phyloP scores from a whole-genome alignment of 2,888 invertebrate genomes.

The Timandra comae region DNA sequence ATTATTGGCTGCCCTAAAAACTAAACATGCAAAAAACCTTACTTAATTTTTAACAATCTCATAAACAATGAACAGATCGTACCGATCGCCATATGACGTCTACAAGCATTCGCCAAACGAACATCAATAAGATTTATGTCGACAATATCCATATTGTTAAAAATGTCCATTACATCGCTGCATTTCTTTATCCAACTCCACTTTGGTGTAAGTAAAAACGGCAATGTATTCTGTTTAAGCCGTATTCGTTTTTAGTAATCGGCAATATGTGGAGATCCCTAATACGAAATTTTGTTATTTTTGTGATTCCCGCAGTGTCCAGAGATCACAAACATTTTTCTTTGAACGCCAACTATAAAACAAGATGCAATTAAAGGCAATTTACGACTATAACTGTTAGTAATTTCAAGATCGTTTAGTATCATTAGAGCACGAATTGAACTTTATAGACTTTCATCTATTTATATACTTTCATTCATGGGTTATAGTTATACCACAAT shows the following conservation, averaged over 20 bases:
- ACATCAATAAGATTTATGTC: conserved; percentile 52
- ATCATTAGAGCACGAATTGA: conserved; percentile 36
- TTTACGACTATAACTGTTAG: conserved; percentile 36
- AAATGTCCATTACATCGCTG: conserved; percentile 32
- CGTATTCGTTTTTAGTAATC: conserved; percentile 38
- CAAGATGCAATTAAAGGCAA: conserved; percentile 36
- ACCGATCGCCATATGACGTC: conserved; percentile 67
- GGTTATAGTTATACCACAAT: too few species aligned
- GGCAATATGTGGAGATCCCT: conserved; percentile 43
- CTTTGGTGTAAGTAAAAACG: conserved; percentile 17
- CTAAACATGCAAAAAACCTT: conserved; percentile 42
- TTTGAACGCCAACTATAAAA: conserved; percentile 26
- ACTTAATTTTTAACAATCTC: conserved; percentile 49
- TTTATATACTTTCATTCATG: too few species aligned
- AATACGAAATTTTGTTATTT: conserved; percentile 54
- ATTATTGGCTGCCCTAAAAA: conserved; percentile 37
- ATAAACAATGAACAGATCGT: conserved; percentile 65
- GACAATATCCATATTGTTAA: conserved; percentile 20
- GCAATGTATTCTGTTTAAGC: conserved; percentile 39
- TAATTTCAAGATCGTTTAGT: conserved; percentile 40
- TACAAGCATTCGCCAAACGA: conserved; percentile 41
- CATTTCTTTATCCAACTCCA: conserved; percentile 6
- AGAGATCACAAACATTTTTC: conserved; percentile 42
- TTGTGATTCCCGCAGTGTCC: conserved; percentile 48
- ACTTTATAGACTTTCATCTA: too few species aligned